phyloP scores from a whole-genome alignment of 2,797 vertebrate genomes.

The Poecilia wingei region DNA sequence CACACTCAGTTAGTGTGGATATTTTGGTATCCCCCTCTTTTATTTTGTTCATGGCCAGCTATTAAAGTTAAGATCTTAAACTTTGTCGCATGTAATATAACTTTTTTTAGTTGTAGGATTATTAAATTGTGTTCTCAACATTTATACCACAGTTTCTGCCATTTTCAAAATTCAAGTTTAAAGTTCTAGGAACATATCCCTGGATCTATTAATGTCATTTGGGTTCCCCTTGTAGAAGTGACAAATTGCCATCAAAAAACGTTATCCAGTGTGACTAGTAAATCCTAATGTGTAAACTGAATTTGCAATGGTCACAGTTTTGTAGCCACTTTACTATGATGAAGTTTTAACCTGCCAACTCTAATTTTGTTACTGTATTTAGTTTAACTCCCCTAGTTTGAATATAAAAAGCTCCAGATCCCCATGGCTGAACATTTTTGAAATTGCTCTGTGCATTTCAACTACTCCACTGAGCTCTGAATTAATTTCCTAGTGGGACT shows the following conservation, averaged over 20 bases:
- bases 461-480: constrained; percentile 52
- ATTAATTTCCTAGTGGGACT: constrained; percentile 70
- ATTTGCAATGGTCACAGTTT: not conserved
- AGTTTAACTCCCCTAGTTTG: constrained; percentile 41
- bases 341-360: not conserved
- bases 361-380: constrained; percentile 24
- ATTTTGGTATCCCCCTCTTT: not conserved
- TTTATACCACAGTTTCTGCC: not conserved
- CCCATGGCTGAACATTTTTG: constrained; percentile 34
- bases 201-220: not conserved
- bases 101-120: not conserved
- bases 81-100: too few species aligned
- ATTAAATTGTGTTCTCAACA: not conserved
- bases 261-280: not conserved
- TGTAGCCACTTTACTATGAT: not conserved
- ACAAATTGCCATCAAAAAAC: not conserved
- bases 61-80: not conserved
- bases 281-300: not conserved
- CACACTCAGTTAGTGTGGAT: not conserved
- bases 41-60: not conserved
- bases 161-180: not conserved
- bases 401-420: constrained; percentile 24
- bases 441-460: constrained; percentile 57
- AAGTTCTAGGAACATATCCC: not conserved
- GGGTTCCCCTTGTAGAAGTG: not conserved